Base-by-base conservation (phyloP, 2,888 invertebrate species). In the Gibbula magus region DNA sequence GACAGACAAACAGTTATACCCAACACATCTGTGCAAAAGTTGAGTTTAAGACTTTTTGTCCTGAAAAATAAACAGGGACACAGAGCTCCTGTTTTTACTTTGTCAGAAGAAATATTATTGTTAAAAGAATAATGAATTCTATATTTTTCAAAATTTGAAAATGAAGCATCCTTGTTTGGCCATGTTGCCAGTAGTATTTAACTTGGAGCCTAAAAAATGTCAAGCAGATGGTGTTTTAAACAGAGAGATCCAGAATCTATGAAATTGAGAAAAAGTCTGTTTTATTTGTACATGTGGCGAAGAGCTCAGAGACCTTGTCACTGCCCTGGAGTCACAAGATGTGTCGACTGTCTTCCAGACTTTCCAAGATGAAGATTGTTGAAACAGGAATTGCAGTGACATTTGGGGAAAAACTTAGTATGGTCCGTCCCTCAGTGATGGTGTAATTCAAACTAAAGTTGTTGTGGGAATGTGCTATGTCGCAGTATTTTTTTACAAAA, bases 81-180 rank as follows among this genome's bases (percentile, higher is more conserved):
- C 35, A n/a, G n/a, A 35, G 70, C 35, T 35, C 20, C 70, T 70
- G 70, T 70, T 70, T 32, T 70, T 39, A 32, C 35, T 70, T 32
- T n/a, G 70, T 18, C n/a, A 56, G 70, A 39, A 70, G 39, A 70
- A 35, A 70, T 70, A 70, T 70, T 39, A 70, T 70, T 32, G 29
- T 70, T 13, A 35, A 70, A 20, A 70, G 35, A 35, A 39, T 20
- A 20, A 56, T 35, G 70, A 35, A 20, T 70, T 70, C n/a, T 20
- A 20, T 20, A 35, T 35, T 70, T 70, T 25, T 16, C 18, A 39
- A 70, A 25, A 70, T 70, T 70, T 70, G 18, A 39, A 70, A 70
- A 61, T 20, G 35, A 35, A 25, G 35, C 10, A 32, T 70, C 70
- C 70, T 35, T 70, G 35, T 70, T 20, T 70, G 3, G 70, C 8